phyloP scores from a whole-genome alignment of 2,797 vertebrate genomes.

The Rhinoraja longicauda region DNA sequence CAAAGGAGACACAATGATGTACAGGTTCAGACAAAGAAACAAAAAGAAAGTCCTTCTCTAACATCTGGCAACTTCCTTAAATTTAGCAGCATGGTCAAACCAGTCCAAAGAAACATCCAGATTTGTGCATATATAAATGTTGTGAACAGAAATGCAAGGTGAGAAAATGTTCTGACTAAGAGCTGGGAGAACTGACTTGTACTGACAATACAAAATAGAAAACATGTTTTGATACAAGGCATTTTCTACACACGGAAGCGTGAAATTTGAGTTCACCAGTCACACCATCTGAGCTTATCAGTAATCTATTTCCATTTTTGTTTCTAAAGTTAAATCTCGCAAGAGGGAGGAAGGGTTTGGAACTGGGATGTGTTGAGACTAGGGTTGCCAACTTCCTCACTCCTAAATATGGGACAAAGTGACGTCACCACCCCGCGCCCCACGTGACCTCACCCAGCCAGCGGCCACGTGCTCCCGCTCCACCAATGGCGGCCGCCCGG shows the following conservation, averaged over 20 bases:
- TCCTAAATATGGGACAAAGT: too few species aligned
- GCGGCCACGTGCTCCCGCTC: too few species aligned
- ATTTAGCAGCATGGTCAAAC: not conserved
- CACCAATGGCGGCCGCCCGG: too few species aligned
- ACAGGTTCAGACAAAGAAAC: not conserved
- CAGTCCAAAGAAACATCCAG: not conserved
- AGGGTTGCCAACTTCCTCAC: too few species aligned
- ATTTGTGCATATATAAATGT: not conserved
- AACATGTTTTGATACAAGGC: not conserved
- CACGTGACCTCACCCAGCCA: too few species aligned
- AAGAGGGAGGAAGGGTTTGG: not conserved
- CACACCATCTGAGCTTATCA: not conserved
- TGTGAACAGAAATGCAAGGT: not conserved
- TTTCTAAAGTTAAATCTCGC: not conserved
- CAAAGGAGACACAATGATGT: not conserved
- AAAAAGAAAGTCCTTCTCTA: not conserved
- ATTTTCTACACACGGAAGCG: not conserved
- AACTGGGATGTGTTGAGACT: not conserved
- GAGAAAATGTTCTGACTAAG: not conserved
- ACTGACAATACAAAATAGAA: not conserved
- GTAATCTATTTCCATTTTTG: not conserved
- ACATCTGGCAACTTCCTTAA: not conserved
- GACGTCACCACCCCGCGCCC: too few species aligned
- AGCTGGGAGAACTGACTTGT: not conserved
- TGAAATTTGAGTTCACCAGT: not conserved